Evolutionary conservation across 2,113 vertebrate species (phyloP), one percentile per base, ranked within the genome.

Genomic region (Strix aluco): DNA sequence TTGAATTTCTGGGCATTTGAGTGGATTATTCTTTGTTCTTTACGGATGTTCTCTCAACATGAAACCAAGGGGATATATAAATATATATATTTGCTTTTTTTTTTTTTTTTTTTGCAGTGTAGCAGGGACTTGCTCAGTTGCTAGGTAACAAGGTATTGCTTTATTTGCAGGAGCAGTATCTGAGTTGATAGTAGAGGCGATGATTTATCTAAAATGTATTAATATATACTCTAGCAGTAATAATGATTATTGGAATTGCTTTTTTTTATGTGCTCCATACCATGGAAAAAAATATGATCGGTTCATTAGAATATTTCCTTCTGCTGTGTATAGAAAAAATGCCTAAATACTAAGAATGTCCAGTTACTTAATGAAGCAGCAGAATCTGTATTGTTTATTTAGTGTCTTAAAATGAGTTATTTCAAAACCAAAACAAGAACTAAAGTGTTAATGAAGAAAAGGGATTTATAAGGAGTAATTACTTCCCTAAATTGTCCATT

Each of bases 131-230:
- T 98, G 96, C 88, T 79, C 89, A 86, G 99, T 99, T 99, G 98
- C 99, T 98, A 98, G 97, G 99, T 98, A 99, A 99, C 98, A 95
- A 97, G 97, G 98, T 98, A 96, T 97, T 97, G 97, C 97, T 97
- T 98, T 98, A 98, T 97, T 98, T 98, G 95, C 97, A 90, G 88
- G 93, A 92, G 71, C 92, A 97, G 92, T 96, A 95, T 84, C 97
- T 97, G 96, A 96, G 94, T 97, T 96, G 82, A 69, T 97, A 95
- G 95, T 96, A 86, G 91, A 96, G 92, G 96, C 97, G 97, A 65
- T 96, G 98, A 97, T 97, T 98, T 98, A 97, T 98, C 94, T 16
- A 30, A 91, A 98, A 85, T 95, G 15, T 96, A 93, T 97, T 97
- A 97, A 95, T 91, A 82, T 87, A 85, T 89, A 71, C 80, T 90